Percentiles rank a stretch among this genome's conserved stretches.
Conservation (phyloP, 2,797 vertebrate genomes). For the Pantherophis alleghaniensis region DNA sequence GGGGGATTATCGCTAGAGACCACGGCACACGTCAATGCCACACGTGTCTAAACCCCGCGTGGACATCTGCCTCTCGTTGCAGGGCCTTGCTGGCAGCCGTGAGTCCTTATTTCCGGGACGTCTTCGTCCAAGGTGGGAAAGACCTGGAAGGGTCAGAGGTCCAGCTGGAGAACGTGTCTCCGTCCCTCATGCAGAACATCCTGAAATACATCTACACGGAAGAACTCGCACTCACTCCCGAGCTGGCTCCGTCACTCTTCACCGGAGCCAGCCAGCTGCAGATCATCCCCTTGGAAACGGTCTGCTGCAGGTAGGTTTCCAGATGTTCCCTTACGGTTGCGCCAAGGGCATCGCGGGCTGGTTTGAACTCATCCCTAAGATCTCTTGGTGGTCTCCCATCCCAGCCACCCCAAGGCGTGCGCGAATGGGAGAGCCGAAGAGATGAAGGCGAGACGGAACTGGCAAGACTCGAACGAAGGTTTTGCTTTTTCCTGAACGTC, state of each 20-base stretch:
- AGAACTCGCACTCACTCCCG: constrained; percentile 75
- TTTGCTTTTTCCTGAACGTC: background rate
- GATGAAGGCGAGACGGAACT: background rate
- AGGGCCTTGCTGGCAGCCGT: constrained; percentile 82
- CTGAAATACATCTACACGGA: constrained; percentile 83
- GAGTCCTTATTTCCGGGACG: constrained; percentile 82
- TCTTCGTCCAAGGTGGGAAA: constrained; percentile 81
- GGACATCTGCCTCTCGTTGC: background rate
- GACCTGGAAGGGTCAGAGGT: constrained; percentile 74
- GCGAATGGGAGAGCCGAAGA: background rate
- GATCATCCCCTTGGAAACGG: constrained; percentile 80
- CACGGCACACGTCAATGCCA: background rate
- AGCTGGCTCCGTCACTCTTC: constrained; percentile 80
- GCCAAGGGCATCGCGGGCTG: too few species aligned
- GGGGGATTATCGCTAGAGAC: too few species aligned
- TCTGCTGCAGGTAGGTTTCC: constrained; percentile 80
- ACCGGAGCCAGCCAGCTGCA: constrained; percentile 81
- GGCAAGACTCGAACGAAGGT: background rate
- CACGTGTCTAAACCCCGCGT: fast-evolving
- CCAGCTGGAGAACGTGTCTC: constrained; percentile 78
- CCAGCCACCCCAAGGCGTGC: background rate
- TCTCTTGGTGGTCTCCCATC: background rate
- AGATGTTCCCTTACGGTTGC: background rate
- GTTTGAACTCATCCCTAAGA: background rate
- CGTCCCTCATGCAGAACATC: constrained; percentile 77